phyloP scores from a whole-genome alignment of 2,113 vertebrate genomes.

The Calonectris borealis region DNA sequence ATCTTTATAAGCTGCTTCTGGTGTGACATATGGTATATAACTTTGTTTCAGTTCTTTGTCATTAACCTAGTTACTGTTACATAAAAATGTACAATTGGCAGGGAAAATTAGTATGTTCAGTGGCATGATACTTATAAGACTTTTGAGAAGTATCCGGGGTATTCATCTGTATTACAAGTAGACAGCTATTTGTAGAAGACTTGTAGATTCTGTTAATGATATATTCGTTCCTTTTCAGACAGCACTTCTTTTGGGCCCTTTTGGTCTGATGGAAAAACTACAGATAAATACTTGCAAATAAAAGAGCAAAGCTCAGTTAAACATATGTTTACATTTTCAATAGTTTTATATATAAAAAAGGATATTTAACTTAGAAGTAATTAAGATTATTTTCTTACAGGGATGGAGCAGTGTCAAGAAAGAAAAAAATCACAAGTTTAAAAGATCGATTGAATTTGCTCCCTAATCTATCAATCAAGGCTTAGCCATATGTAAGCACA shows the following conservation, averaged over 20 bases:
- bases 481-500: not conserved
- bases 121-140: not conserved
- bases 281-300: not conserved
- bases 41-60: slow-evolving; percentile 57
- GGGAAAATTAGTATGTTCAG: slow-evolving; percentile 15
- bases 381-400: not conserved
- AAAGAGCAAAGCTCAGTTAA: slow-evolving; percentile 33
- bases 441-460: not conserved
- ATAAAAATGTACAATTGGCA: slow-evolving; percentile 45
- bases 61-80: slow-evolving; percentile 49
- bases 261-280: not conserved
- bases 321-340: not conserved
- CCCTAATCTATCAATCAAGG: not conserved
- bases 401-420: not conserved
- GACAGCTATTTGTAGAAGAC: slow-evolving; percentile 24
- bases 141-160: not conserved
- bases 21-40: slow-evolving; percentile 50
- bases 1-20: slow-evolving; percentile 52
- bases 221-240: not conserved
- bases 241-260: not conserved
- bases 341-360: not conserved
- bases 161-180: not conserved
- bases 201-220: slow-evolving; percentile 13
- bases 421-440: not conserved
- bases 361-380: not conserved